Evolutionary conservation across 2,888 invertebrate genomes (phyloP).

Genomic region (Melitaea athalia): DNA sequence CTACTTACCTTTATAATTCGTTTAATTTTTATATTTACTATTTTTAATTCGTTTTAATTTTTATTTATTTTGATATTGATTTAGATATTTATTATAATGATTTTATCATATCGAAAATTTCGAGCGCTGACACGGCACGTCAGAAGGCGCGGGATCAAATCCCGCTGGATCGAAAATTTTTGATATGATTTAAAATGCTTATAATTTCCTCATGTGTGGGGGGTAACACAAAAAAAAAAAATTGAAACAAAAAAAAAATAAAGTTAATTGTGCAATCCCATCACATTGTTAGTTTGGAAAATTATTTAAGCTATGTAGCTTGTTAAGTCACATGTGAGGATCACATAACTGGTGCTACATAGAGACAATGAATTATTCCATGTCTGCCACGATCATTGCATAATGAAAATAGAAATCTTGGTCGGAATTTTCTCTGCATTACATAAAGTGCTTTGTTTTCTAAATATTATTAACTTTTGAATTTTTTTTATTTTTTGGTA

Average conservation of each 20-base stretch:
- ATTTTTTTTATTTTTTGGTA: neutral
- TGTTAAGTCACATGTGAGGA: slow-evolving; percentile 17
- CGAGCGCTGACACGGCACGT: too few species aligned
- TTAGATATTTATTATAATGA: too few species aligned
- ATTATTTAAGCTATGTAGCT: neutral
- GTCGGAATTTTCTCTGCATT: slow-evolving; percentile 16
- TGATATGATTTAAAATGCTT: too few species aligned
- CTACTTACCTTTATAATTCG: too few species aligned
- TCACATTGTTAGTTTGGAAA: neutral
- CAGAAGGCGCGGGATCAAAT: too few species aligned
- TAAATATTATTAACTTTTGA: neutral
- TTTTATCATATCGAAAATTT: too few species aligned
- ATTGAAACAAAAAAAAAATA: neutral
- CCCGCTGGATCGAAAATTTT: too few species aligned
- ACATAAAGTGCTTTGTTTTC: slow-evolving; percentile 16
- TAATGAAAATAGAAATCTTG: slow-evolving; percentile 29
- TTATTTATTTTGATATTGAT: too few species aligned
- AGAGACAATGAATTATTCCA: slow-evolving; percentile 29
- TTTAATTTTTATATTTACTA: too few species aligned
- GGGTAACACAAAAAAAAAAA: too few species aligned
- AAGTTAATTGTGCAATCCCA: neutral
- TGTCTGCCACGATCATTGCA: slow-evolving; percentile 22
- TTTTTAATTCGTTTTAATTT: too few species aligned
- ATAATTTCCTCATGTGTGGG: too few species aligned
- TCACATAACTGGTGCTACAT: slow-evolving; percentile 27